Evolutionary conservation across 2,113 vertebrate genomes (phyloP), one percentile per base, ranked within the genome.

Genomic region (Pluvialis apricaria): DNA sequence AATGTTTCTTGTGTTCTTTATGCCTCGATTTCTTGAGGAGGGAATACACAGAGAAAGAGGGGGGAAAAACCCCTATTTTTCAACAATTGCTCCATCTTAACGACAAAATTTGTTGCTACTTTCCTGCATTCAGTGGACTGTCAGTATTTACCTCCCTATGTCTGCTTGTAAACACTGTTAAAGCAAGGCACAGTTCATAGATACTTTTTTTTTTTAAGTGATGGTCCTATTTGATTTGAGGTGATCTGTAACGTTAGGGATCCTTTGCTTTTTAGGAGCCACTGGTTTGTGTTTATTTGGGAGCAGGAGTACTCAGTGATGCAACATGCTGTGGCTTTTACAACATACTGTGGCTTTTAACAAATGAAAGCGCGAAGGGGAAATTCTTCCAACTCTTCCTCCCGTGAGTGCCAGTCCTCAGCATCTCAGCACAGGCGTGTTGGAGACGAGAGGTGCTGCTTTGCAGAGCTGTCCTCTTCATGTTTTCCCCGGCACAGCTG

Each of bases 401-500:
- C 21, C 26, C 45, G 32, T 72, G 61, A 16, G 28, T 70, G 2
- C 15, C 17, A 44, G 28, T n/a, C 51, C 66, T 80, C 36, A 15
- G 25, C 44, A n/a, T 51, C 61, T 64, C 0, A 0, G 32, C 26
- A 36, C 5, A 1, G 1, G 7, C 7, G 1, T 11, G 20, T 38
- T 75, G 44, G n/a, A 49, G 29, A 55, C 51, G 51, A 79, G 60
- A 58, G 40, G 11, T 70, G n/a, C 36, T 80, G 47, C 68, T 51
- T 40, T 32, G 15, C 38, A 66, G 40, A 58, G 72, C 42, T 47
- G 16, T 65, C 6, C 5, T 55, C 49, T 65, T 31, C 4, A 3
- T 26, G 9, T 62, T 86, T 80, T 34, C 55, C 52, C 25, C 44
- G 7, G 11, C 4, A 3, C 44, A 58, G 49, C 52, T 52, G 32